Percentiles rank a stretch among this genome's conserved stretches.
phyloP scores from a whole-genome alignment of 2,888 invertebrate species.

The Acronicta aceris region DNA sequence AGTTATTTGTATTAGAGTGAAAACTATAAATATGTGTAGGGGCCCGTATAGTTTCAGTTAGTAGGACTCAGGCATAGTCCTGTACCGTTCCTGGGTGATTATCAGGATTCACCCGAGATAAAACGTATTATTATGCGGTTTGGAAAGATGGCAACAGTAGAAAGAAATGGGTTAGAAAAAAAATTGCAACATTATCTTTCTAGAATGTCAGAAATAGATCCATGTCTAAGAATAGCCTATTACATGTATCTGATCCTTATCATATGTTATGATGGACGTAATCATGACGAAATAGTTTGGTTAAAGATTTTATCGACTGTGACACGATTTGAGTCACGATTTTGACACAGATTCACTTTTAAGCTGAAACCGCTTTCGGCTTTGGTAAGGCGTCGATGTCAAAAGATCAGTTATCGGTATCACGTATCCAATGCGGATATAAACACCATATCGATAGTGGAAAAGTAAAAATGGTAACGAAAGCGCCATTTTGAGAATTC shows the following conservation, averaged over 20 bases:
- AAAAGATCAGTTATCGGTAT: not conserved
- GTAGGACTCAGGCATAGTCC: too few species aligned
- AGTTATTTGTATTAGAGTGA: too few species aligned
- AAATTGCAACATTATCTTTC: too few species aligned
- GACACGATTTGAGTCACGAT: constrained; percentile 24
- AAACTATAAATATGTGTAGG: too few species aligned
- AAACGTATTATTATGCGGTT: too few species aligned
- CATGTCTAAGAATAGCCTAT: constrained; percentile 3
- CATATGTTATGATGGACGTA: constrained; percentile 11
- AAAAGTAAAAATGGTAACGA: too few species aligned
- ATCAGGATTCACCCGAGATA: too few species aligned
- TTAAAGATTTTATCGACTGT: constrained; percentile 11
- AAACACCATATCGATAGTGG: not conserved
- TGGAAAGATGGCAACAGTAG: too few species aligned
- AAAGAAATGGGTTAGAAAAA: too few species aligned
- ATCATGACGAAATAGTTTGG: constrained; percentile 18
- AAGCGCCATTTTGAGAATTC: too few species aligned
- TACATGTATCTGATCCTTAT: constrained; percentile 16
- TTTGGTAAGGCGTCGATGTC: not conserved
- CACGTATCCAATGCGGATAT: not conserved
- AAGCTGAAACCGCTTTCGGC: not conserved
- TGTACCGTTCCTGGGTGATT: too few species aligned
- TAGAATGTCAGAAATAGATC: not conserved
- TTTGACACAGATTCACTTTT: constrained; percentile 14
- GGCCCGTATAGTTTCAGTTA: too few species aligned